phyloP scores from a whole-genome alignment of 2,888 invertebrate genomes.

The Orchesella flavescens region DNA sequence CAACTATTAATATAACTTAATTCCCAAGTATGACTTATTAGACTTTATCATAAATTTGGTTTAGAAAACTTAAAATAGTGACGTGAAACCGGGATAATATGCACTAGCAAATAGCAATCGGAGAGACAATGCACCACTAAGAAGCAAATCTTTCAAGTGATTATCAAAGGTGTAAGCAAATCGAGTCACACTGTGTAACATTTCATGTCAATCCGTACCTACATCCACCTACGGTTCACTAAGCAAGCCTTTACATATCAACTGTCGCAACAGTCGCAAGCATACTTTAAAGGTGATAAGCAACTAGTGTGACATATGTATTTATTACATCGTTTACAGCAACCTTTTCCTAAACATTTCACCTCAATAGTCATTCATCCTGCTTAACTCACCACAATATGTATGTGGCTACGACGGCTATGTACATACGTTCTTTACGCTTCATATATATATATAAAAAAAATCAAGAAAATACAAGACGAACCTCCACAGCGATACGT shows the following conservation, averaged over 20 bases:
- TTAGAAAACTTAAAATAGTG: too few relatives aligned
- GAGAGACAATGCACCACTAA: too few relatives aligned
- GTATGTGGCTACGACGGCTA: too few relatives aligned
- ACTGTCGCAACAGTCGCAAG: slow-evolving; percentile 33
- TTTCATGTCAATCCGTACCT: slow-evolving; percentile 13
- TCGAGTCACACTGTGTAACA: neutral
- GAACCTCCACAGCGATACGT: slow-evolving; percentile 45
- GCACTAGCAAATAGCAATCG: too few relatives aligned
- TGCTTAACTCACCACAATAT: slow-evolving; percentile 41
- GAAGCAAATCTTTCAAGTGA: too few relatives aligned
- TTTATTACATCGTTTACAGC: slow-evolving; percentile 60
- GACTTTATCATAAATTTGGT: too few relatives aligned
- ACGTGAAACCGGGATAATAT: too few relatives aligned
- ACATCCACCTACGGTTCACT: slow-evolving; percentile 7
- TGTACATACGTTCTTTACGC: too few relatives aligned
- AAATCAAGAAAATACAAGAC: slow-evolving; percentile 29
- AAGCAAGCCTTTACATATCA: too few relatives aligned
- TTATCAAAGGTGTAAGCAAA: neutral
- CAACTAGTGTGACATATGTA: slow-evolving; percentile 62
- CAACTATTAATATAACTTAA: too few relatives aligned
- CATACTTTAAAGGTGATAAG: slow-evolving; percentile 51
- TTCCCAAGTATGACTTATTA: too few relatives aligned
- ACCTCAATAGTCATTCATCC: slow-evolving; percentile 59
- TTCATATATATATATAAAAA: too few relatives aligned
- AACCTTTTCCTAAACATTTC: slow-evolving; percentile 60